These are phyloP conservation scores for Megatriorchis doriae DNA, from an alignment of 2,113 vertebrate species.

Conservation along the genomic window DNA sequence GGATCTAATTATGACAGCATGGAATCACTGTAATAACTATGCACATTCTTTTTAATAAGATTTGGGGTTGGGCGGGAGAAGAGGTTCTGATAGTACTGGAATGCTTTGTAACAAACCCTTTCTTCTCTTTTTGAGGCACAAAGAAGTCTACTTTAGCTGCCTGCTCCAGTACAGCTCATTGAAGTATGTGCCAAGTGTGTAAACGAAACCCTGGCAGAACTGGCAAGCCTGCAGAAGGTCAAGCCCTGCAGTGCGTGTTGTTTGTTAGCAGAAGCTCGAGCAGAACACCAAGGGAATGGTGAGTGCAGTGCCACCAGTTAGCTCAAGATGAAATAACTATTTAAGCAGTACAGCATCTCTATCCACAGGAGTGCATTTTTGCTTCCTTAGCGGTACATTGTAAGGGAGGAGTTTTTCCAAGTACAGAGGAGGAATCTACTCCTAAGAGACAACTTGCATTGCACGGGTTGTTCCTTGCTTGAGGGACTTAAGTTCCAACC, in stretches of 20 bases:
- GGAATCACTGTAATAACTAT: not conserved
- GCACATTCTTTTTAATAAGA: not conserved
- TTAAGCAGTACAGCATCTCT: not conserved
- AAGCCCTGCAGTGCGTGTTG: slow-evolving; percentile 24
- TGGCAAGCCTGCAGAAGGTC: slow-evolving; percentile 5
- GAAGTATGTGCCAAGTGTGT: slow-evolving; percentile 45
- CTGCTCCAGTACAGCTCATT: not conserved
- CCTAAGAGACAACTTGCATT: not conserved
- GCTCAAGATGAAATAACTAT: not conserved
- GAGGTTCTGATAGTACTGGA: not conserved
- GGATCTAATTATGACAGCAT: not conserved
- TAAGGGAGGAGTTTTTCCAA: not conserved
- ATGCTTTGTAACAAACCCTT: not conserved
- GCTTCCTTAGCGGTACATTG: not conserved
- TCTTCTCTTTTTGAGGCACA: slow-evolving; percentile 32
- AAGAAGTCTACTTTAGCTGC: not conserved
- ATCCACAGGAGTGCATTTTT: not conserved
- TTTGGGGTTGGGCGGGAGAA: not conserved
- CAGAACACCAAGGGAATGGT: not conserved
- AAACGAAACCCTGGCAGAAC: slow-evolving; percentile 49
- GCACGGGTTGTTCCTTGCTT: not conserved
- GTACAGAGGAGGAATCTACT: not conserved
- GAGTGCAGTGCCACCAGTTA: not conserved
- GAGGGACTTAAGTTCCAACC: not conserved
- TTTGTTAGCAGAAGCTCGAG: slow-evolving; percentile 48